These are phyloP conservation scores for Zophobas morio DNA, from an alignment of 1,140 invertebrate genomes.

Conservation along the genomic window DNA sequence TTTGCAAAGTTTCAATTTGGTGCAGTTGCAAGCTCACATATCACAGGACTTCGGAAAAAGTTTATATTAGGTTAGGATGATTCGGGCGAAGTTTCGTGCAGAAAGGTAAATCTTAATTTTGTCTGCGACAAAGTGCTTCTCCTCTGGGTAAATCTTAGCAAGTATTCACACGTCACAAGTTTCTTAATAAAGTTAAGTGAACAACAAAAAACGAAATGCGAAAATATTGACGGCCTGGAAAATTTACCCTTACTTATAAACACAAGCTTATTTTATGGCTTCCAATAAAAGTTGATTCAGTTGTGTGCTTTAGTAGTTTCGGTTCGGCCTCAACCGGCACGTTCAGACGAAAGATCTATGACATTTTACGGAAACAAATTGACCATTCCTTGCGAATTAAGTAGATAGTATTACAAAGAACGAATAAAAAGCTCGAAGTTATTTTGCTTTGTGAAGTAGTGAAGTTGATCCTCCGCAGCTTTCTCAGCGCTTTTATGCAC, in stretches of 20 bases:
- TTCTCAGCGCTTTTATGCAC: slow-evolving; percentile 8
- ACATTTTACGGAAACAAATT: no score
- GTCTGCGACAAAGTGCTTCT: not conserved
- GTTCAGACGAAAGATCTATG: no score
- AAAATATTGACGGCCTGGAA: no score
- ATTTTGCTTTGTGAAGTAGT: not conserved
- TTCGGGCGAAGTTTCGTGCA: not conserved
- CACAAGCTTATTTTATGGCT: not conserved
- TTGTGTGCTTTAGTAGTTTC: no score
- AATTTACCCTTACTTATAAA: not conserved
- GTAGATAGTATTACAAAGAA: not conserved
- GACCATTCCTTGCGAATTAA: no score
- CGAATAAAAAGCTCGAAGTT: not conserved
- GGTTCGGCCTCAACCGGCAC: no score
- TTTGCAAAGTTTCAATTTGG: not conserved
- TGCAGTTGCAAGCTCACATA: not conserved
- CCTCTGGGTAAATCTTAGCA: no score
- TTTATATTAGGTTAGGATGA: slow-evolving; percentile 6
- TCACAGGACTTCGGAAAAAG: not conserved
- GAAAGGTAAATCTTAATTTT: not conserved
- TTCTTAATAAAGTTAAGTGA: no score
- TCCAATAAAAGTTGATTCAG: not conserved
- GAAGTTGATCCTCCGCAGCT: not conserved
- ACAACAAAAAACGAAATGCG: no score
- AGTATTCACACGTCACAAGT: no score